Evolutionary conservation across 2,888 invertebrate genomes (phyloP).

Genomic region (Caradrina kadenii): DNA sequence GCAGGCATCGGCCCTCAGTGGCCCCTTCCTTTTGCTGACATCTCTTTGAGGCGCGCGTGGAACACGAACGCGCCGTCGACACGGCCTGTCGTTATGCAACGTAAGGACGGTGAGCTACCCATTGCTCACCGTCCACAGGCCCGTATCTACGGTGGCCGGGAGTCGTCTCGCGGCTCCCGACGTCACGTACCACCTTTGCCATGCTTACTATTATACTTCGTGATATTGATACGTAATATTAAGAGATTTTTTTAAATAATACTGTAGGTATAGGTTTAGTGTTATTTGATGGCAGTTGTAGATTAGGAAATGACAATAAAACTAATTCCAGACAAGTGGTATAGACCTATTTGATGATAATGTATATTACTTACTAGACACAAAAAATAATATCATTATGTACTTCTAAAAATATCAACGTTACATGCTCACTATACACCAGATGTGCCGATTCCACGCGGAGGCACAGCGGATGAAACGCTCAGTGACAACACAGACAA

Average conservation of each 20-base stretch:
- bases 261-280: not conserved
- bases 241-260: not conserved
- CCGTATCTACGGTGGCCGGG: too few species aligned
- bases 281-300: not conserved
- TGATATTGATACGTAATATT: not conserved
- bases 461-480: constrained; percentile 27
- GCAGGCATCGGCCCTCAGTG: too few species aligned
- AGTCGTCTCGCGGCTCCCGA: too few species aligned
- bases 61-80: too few species aligned
- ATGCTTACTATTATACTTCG: too few species aligned
- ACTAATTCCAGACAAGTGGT: constrained; percentile 60
- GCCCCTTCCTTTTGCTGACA: too few species aligned
- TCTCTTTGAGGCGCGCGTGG: too few species aligned
- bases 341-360: constrained; percentile 47
- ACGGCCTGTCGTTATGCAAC: too few species aligned
- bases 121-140: too few species aligned
- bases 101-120: too few species aligned
- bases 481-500: constrained; percentile 75
- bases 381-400: constrained; percentile 28
- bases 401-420: constrained; percentile 45
- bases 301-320: constrained; percentile 50
- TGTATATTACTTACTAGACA: constrained; percentile 42
- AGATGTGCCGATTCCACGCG: constrained; percentile 22
- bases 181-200: too few species aligned
- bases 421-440: constrained; percentile 29